phyloP scores from a whole-genome alignment of 1,140 invertebrate species.

The Magallana angulata region DNA sequence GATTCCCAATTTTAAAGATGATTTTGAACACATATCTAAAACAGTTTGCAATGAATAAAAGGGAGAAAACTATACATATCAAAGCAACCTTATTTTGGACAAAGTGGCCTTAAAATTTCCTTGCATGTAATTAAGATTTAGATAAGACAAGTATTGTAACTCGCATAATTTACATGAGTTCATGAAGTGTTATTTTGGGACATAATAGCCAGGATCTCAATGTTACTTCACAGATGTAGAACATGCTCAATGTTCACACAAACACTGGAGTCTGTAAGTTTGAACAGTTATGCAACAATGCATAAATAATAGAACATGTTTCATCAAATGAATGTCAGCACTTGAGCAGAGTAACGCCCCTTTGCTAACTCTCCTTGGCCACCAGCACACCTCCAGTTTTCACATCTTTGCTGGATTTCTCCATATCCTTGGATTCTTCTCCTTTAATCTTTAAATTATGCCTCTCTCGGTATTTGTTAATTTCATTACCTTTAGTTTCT shows the following conservation, averaged over 20 bases:
- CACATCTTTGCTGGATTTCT: conserved; percentile 64
- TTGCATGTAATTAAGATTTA: no score
- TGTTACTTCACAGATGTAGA: no score
- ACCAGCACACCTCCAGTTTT: conserved; percentile 72
- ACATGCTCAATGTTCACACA: background rate
- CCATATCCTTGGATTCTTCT: conserved; percentile 74
- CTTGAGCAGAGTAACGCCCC: background rate
- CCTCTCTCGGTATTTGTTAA: conserved; percentile 95
- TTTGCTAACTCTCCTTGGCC: conserved; percentile 65
- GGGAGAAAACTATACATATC: no score
- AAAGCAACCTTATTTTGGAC: no score
- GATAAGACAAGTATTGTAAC: no score
- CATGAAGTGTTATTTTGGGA: no score
- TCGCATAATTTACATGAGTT: no score
- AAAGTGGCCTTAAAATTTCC: no score
- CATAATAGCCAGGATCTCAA: no score
- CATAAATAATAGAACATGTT: background rate
- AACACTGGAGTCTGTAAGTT: background rate
- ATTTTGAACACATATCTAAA: no score
- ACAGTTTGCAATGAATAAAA: no score
- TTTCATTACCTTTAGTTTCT: conserved; percentile 91
- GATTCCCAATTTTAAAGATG: no score
- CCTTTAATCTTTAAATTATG: conserved; percentile 87
- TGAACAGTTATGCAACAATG: background rate
- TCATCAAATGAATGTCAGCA: background rate